Conservation (phyloP, 92 coral and sea anemone species). For the Plumapathes pennacea region DNA sequence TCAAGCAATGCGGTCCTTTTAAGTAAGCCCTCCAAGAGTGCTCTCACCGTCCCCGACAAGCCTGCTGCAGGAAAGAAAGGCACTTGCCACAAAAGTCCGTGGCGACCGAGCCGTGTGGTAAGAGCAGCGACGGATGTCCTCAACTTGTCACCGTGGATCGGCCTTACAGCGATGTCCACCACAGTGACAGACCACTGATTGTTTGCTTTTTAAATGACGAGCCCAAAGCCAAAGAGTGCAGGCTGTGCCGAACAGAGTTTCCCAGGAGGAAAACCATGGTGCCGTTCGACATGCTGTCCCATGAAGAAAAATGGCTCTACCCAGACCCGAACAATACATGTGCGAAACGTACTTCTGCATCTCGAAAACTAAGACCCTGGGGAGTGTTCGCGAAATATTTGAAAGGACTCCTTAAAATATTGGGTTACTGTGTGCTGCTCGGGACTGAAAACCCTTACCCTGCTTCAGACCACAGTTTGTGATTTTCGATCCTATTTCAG, state of each 20-base stretch:
- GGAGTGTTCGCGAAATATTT: too few species aligned
- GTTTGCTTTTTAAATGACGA: slow-evolving; percentile 8
- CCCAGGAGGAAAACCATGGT: slow-evolving; percentile 12
- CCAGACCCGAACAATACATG: slow-evolving; percentile 13
- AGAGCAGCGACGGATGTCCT: background rate
- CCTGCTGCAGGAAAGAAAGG: slow-evolving; percentile 30
- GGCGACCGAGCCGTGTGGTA: slow-evolving; percentile 36
- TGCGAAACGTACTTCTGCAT: slow-evolving; percentile 11
- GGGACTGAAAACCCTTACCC: too few species aligned
- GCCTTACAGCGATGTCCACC: slow-evolving; percentile 9
- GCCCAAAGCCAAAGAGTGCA: slow-evolving; percentile 25
- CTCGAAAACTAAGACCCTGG: too few species aligned
- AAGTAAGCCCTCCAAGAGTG: slow-evolving; percentile 24
- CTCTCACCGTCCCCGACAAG: slow-evolving; percentile 20
- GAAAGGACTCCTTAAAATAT: too few species aligned
- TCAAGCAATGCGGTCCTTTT: too few species aligned
- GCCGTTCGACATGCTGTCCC: slow-evolving; percentile 21
- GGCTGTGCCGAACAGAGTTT: slow-evolving; percentile 24
- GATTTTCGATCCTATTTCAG: too few species aligned
- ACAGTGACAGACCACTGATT: slow-evolving; percentile 17
- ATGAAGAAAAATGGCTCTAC: slow-evolving; percentile 30
- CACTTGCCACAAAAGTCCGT: slow-evolving; percentile 11
- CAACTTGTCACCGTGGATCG: background rate
- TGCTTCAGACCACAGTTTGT: too few species aligned
- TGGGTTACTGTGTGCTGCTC: too few species aligned